Conservation (phyloP, 2,113 vertebrate species). For the Prunella himalayana region DNA sequence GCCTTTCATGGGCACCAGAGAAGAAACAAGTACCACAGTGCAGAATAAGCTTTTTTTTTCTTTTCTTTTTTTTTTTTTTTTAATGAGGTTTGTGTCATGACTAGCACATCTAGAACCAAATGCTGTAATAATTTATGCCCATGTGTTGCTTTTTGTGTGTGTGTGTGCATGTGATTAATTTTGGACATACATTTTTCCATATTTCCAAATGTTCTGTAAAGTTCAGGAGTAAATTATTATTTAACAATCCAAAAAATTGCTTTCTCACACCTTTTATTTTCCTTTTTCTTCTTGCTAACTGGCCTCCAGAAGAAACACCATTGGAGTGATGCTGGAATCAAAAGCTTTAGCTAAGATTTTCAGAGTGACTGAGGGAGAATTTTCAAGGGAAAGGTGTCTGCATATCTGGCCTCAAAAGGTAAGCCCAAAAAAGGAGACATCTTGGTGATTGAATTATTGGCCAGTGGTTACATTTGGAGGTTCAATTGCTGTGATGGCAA, state of each 20-base stretch:
- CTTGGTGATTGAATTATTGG: background rate
- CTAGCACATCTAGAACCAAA: background rate
- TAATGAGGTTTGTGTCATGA: background rate
- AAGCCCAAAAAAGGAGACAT: background rate
- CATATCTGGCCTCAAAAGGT: background rate
- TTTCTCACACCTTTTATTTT: background rate
- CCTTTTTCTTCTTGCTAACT: background rate
- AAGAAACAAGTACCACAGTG: background rate
- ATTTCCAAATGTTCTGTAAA: background rate
- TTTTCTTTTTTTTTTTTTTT: background rate
- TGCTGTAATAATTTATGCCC: background rate
- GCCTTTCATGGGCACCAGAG: background rate
- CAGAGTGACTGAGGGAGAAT: background rate
- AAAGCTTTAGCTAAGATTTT: background rate
- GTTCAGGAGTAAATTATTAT: background rate
- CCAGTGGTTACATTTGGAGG: background rate
- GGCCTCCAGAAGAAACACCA: background rate
- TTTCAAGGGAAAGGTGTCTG: background rate
- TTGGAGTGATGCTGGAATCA: background rate
- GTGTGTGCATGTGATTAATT: background rate
- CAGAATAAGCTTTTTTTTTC: background rate
- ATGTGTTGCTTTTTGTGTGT: background rate
- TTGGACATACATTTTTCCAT: background rate
- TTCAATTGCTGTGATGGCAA: background rate
- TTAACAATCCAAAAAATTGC: background rate